phyloP scores from a whole-genome alignment of 2,113 vertebrate genomes.

The Ahaetulla prasina region DNA sequence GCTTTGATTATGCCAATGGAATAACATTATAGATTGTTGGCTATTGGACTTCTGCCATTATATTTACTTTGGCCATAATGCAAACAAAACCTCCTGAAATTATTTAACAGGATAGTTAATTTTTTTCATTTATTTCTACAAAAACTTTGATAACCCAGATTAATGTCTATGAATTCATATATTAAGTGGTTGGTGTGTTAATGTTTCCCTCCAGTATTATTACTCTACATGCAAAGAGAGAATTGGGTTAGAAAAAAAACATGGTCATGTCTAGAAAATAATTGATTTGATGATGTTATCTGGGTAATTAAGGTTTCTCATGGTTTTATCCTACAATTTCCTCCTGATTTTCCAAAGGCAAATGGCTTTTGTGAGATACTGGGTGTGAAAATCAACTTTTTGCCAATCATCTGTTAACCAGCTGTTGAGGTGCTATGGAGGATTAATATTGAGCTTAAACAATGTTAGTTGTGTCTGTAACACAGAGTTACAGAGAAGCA shows the following conservation, averaged over 20 bases:
- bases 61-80: background rate
- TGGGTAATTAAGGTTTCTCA: background rate
- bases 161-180: slow-evolving; percentile 36
- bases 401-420: background rate
- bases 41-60: background rate
- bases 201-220: background rate
- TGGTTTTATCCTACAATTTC: background rate
- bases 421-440: background rate
- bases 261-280: background rate
- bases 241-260: background rate
- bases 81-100: background rate
- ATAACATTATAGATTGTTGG: background rate
- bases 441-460: background rate
- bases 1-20: background rate
- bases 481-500: background rate
- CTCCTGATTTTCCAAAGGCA: background rate
- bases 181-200: background rate
- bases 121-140: background rate
- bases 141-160: slow-evolving; percentile 5
- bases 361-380: background rate
- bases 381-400: background rate
- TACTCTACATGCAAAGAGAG: background rate
- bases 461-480: background rate
- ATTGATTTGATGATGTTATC: background rate
- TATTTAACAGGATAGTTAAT: slow-evolving; percentile 8